Conservation (phyloP, 2,113 vertebrate species). For the Chaetops frenatus region DNA sequence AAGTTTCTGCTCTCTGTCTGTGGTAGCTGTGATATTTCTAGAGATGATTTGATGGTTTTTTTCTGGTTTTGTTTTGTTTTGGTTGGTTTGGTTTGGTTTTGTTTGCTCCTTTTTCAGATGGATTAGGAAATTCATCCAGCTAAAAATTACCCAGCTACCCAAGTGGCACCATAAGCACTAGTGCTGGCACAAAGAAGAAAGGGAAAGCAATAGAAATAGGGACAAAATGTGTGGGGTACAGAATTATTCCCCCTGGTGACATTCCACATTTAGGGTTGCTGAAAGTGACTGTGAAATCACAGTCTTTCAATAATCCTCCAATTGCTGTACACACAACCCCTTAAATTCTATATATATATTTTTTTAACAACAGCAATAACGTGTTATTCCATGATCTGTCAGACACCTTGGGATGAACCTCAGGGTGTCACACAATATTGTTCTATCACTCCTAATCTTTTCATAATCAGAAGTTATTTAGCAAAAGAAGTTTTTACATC, state of each 20-base stretch:
- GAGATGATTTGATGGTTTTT: fast-evolving
- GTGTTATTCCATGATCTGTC: neutral
- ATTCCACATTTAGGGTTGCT: neutral
- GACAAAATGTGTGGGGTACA: fast-evolving
- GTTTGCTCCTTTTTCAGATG: neutral
- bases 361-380: neutral
- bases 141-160: neutral
- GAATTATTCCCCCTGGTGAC: neutral
- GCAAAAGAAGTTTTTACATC: neutral
- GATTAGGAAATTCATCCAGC: neutral
- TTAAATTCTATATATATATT: neutral
- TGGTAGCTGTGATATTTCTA: neutral
- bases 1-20: neutral
- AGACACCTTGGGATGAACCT: neutral
- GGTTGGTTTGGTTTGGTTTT: neutral
- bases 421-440: neutral
- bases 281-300: neutral
- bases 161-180: neutral
- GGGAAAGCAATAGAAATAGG: neutral
- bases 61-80: neutral
- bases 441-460: neutral
- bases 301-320: neutral
- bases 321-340: neutral
- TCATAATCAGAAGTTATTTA: neutral
- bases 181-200: neutral